These are phyloP conservation scores for Rhadina sibilatrix DNA, from an alignment of 2,113 vertebrate genomes.

Conservation along the genomic window DNA sequence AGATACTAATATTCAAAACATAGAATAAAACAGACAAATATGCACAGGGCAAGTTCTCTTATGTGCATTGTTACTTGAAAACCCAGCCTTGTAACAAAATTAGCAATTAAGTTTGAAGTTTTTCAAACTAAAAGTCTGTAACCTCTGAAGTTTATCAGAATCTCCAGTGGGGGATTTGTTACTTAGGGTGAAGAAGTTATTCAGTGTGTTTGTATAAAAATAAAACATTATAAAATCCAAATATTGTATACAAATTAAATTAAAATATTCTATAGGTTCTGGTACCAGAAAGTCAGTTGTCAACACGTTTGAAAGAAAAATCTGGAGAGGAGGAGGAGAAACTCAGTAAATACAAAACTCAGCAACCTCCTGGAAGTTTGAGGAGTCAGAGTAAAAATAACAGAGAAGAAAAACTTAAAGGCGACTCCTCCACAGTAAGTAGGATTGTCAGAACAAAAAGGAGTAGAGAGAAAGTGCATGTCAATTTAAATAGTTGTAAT, in stretches of 20 bases:
- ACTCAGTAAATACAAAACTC: not conserved
- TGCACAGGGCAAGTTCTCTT: not conserved
- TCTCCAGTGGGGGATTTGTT: not conserved
- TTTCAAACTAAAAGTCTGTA: not conserved
- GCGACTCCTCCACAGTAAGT: constrained; percentile 49
- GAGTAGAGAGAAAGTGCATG: not conserved
- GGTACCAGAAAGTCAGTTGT: constrained; percentile 87
- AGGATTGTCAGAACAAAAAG: not conserved
- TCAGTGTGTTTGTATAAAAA: not conserved
- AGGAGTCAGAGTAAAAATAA: constrained; percentile 2
- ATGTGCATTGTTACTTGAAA: not conserved
- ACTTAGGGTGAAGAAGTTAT: not conserved
- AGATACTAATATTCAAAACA: not conserved
- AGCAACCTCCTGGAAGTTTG: constrained; percentile 14
- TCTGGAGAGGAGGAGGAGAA: constrained; percentile 57
- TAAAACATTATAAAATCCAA: not conserved
- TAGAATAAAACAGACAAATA: not conserved
- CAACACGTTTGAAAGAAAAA: constrained; percentile 41
- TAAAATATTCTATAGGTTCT: constrained; percentile 67
- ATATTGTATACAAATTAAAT: not conserved
- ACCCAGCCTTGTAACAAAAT: not conserved
- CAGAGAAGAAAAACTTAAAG: not conserved
- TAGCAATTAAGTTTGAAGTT: not conserved
- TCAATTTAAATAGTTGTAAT: not conserved
- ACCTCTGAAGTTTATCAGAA: not conserved